A percentile compares a stretch with the other conserved stretches of the same genome.
Evolutionary conservation across 2,113 vertebrate species (phyloP).

Genomic region (Myrmecobius fasciatus): DNA sequence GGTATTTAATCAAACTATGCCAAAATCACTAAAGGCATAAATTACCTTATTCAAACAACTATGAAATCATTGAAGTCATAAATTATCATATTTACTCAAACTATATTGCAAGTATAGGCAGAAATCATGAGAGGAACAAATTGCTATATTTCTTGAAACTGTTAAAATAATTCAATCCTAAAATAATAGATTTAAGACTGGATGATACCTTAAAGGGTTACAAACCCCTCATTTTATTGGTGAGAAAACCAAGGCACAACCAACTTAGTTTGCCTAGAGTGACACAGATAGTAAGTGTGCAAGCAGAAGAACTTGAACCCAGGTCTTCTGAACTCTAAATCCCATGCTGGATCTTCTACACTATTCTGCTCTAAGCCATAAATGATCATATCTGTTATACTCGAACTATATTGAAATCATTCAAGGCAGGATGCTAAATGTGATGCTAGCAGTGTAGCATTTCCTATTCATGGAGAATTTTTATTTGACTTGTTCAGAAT

Average conservation of each 20-base stretch:
- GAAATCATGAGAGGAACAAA: neutral
- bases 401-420: neutral
- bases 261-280: neutral
- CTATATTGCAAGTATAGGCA: neutral
- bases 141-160: neutral
- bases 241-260: neutral
- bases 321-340: neutral
- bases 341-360: neutral
- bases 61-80: neutral
- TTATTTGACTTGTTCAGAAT: neutral
- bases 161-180: neutral
- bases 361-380: neutral
- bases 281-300: neutral
- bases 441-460: neutral
- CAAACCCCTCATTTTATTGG: neutral
- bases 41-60: neutral
- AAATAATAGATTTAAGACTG: neutral
- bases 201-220: neutral
- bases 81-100: neutral
- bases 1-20: conserved; percentile 37
- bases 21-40: conserved; percentile 1
- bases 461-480: conserved; percentile 22
- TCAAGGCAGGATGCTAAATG: neutral
- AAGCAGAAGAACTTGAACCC: neutral
- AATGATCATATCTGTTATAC: conserved; percentile 6